phyloP scores from a whole-genome alignment of 2,797 vertebrate species.

The Kryptolebias ocellatus region DNA sequence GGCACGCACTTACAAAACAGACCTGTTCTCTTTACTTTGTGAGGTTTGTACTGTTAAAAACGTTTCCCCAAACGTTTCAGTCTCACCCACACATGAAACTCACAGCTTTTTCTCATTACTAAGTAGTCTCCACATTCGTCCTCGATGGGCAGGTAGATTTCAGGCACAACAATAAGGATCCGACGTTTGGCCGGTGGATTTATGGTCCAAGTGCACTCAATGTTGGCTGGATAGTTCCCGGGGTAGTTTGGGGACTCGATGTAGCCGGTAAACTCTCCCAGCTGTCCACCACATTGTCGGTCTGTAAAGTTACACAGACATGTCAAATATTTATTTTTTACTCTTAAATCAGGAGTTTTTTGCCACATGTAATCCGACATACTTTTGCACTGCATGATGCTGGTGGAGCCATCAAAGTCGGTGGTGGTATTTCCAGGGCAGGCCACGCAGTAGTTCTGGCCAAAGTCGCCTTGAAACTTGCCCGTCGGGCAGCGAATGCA shows the following conservation, averaged over 20 bases:
- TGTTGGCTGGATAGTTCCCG: conserved; percentile 95
- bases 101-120: conserved; percentile 98
- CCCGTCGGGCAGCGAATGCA: conserved; percentile 91
- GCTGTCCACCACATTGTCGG: conserved; percentile 92
- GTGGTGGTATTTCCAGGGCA: conserved; percentile 97
- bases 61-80: neutral
- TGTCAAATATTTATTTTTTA: conserved; percentile 15
- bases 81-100: conserved; percentile 64
- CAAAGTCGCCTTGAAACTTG: conserved; percentile 94
- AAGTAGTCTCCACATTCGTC: conserved; percentile 98
- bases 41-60: neutral
- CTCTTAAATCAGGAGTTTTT: conserved; percentile 9
- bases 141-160: conserved; percentile 97
- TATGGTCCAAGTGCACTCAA: conserved; percentile 96
- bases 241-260: conserved; percentile 98
- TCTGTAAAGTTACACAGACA: conserved; percentile 79
- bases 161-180: conserved; percentile 96
- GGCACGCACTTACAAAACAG: too few relatives aligned
- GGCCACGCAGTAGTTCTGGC: conserved; percentile 91
- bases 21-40: too few relatives aligned
- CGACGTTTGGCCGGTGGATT: conserved; percentile 94
- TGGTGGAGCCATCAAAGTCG: conserved; percentile 97
- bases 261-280: conserved; percentile 95
- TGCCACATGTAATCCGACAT: conserved; percentile 42
- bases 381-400: conserved; percentile 98